phyloP scores from a whole-genome alignment of 2,113 vertebrate species.

The Leptobrachium ailaonicum region DNA sequence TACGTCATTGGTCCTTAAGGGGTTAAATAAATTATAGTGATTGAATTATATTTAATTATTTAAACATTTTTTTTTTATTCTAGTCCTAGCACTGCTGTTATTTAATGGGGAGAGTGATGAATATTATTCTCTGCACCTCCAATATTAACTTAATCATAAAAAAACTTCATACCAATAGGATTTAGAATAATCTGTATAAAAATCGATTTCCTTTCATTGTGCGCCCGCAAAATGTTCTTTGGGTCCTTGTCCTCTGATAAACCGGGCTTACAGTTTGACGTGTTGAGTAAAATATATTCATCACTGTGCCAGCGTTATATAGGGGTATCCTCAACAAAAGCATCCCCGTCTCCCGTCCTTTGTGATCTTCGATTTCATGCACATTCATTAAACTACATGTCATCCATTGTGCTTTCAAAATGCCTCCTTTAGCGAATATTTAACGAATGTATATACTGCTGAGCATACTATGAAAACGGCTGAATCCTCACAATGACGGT shows the following conservation, averaged over 20 bases:
- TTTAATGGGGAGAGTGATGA: too few species aligned
- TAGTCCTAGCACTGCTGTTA: too few species aligned
- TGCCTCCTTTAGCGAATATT: not conserved
- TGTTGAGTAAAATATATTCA: not conserved
- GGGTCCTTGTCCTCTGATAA: conserved; percentile 1
- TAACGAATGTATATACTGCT: conserved; percentile 4
- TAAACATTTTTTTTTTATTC: too few species aligned
- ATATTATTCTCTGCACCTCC: too few species aligned
- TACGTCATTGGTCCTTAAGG: too few species aligned
- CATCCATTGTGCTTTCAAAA: not conserved
- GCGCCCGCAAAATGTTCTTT: not conserved
- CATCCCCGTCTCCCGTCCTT: not conserved
- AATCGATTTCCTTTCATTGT: too few species aligned
- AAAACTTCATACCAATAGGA: too few species aligned
- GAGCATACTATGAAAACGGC: not conserved
- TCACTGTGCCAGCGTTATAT: not conserved
- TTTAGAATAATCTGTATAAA: too few species aligned
- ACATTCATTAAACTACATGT: conserved; percentile 5
- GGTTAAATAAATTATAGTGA: too few species aligned
- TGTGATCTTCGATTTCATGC: conserved; percentile 15
- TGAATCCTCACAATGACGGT: not conserved
- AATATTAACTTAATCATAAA: too few species aligned
- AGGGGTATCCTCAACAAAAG: not conserved
- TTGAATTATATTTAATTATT: too few species aligned
- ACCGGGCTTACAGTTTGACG: not conserved